These are phyloP conservation scores for Caranx ignobilis DNA, from an alignment of 2,113 vertebrate genomes.

Conservation along the genomic window DNA sequence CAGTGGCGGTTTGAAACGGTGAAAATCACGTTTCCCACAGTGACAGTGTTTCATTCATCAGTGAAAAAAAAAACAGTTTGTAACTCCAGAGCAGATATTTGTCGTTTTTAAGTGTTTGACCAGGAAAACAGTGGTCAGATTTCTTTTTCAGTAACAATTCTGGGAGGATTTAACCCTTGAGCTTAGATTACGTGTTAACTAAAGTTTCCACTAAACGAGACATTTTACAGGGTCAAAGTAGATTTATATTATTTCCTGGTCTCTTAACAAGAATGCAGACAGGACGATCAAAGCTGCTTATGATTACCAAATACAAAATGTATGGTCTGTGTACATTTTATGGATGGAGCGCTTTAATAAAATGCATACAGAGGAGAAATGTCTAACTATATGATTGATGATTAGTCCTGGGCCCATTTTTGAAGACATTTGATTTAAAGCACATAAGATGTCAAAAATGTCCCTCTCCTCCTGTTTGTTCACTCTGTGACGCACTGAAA, in stretches of 20 bases:
- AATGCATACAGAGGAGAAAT: not conserved
- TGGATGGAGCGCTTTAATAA: not conserved
- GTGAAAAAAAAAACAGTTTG: not conserved
- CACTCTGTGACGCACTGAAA: constrained; percentile 37
- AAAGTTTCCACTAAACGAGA: not conserved
- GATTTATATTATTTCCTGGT: not conserved
- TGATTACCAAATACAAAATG: not conserved
- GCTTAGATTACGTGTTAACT: not conserved
- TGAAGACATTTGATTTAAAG: constrained; percentile 20
- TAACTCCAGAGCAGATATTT: not conserved
- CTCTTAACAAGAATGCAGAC: not conserved
- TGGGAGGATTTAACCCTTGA: not conserved
- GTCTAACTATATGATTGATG: not conserved
- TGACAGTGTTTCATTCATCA: not conserved
- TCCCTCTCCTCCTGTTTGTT: constrained; percentile 31
- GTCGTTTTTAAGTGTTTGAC: not conserved
- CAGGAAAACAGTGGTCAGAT: not conserved
- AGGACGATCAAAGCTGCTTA: not conserved
- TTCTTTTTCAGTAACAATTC: not conserved
- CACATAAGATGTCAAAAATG: constrained; percentile 7
- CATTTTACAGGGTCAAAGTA: not conserved
- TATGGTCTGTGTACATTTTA: not conserved
- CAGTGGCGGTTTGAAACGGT: too few species aligned
- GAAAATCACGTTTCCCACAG: not conserved
- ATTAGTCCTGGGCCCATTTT: not conserved